A percentile compares a stretch with the other conserved stretches of the same genome.
These are phyloP conservation scores for Sebastes variabilis DNA, from an alignment of 2,797 vertebrate species.

Conservation along the genomic window DNA sequence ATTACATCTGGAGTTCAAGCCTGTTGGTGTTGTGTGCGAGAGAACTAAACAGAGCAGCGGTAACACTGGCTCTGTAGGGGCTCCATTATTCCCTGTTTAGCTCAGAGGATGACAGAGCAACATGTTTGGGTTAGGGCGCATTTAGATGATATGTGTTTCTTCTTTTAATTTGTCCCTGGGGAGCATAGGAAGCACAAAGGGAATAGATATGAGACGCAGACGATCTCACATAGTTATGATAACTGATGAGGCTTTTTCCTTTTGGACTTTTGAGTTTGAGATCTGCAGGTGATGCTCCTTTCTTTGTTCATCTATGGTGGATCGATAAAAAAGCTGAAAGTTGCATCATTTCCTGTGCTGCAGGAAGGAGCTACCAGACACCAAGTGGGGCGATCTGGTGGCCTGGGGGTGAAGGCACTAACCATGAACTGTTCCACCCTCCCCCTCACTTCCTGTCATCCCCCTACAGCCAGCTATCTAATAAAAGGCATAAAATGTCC, in stretches of 20 bases:
- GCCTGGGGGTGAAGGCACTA: too few species aligned
- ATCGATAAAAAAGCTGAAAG: neutral
- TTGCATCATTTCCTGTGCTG: neutral
- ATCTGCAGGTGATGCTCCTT: neutral
- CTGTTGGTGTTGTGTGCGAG: conserved; percentile 26
- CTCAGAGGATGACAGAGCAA: neutral
- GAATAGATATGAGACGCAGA: neutral
- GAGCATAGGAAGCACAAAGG: neutral
- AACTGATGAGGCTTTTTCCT: neutral
- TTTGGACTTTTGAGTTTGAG: neutral
- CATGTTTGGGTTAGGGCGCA: neutral
- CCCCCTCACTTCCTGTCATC: neutral
- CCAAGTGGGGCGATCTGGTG: neutral
- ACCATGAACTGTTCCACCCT: neutral
- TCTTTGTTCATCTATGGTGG: neutral
- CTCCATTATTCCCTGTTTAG: neutral
- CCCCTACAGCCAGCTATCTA: neutral
- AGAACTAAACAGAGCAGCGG: conserved; percentile 11
- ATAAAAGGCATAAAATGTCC: neutral
- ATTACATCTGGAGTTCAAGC: conserved; percentile 66
- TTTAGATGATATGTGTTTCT: neutral
- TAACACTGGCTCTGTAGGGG: neutral
- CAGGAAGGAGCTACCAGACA: neutral
- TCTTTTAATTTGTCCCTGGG: neutral
- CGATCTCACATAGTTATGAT: neutral